Percentiles rank a stretch among this genome's conserved stretches.
These are phyloP conservation scores for Xanthorhoe spadicearia DNA, from an alignment of 2,888 invertebrate genomes.

Conservation along the genomic window DNA sequence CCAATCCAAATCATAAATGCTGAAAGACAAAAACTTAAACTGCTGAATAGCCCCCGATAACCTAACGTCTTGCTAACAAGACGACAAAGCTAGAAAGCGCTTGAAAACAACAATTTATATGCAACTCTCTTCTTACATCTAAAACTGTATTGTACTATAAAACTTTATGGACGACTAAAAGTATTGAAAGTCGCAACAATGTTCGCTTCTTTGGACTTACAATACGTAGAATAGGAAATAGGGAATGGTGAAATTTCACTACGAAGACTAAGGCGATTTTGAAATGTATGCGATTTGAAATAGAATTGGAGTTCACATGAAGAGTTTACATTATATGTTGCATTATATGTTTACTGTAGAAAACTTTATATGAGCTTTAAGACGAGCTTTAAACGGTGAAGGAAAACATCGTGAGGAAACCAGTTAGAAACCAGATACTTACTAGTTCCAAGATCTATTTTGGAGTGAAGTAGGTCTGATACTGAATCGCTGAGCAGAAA, in stretches of 20 bases:
- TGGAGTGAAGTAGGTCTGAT: slow-evolving; percentile 2
- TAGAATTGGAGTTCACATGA: background rate
- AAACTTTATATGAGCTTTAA: no score
- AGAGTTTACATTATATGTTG: background rate
- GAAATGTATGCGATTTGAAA: background rate
- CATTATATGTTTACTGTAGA: no score
- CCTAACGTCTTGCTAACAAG: slow-evolving; percentile 19
- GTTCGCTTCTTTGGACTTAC: slow-evolving; percentile 30
- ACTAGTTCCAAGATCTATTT: no score
- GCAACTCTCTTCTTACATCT: slow-evolving; percentile 37
- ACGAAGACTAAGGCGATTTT: background rate
- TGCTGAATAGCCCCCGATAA: background rate
- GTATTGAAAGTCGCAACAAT: slow-evolving; percentile 47
- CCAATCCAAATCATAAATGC: no score
- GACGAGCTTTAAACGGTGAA: no score
- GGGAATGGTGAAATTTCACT: slow-evolving; percentile 1
- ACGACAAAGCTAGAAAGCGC: slow-evolving; percentile 17
- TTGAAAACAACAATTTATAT: slow-evolving; percentile 32
- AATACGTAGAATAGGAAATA: slow-evolving; percentile 17
- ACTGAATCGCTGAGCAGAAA: slow-evolving; percentile 11
- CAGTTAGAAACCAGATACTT: no score
- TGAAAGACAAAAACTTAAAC: no score
- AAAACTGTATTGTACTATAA: slow-evolving; percentile 47
- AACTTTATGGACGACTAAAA: slow-evolving; percentile 49
- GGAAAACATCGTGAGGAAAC: no score